phyloP scores from a whole-genome alignment of 1,140 invertebrate species.

The Zaprionus inermis region DNA sequence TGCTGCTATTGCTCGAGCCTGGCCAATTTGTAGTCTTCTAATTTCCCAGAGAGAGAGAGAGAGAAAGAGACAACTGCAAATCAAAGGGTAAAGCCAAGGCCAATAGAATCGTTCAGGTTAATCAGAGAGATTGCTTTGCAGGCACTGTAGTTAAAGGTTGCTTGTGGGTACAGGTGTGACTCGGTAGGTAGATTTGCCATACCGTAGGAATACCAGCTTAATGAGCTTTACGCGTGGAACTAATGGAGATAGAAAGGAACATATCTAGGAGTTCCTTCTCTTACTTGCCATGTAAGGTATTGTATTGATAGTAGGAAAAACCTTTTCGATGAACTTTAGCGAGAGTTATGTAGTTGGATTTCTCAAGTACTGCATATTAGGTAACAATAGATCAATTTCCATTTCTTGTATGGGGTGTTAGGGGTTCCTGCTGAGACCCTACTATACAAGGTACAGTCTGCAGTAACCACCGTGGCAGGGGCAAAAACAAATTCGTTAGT shows the following conservation, averaged over 20 bases:
- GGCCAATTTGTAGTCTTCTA: conserved; percentile 24
- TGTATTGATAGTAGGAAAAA: no score
- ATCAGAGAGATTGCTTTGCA: background rate
- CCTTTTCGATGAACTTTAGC: no score
- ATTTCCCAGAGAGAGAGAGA: conserved; percentile 12
- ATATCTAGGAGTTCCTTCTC: no score
- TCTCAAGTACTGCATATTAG: no score
- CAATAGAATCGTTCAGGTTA: background rate
- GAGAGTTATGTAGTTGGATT: no score
- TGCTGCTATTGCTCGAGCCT: conserved; percentile 1
- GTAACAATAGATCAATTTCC: no score
- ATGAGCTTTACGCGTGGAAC: conserved; percentile 8
- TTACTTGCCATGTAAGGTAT: no score
- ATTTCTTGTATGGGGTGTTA: no score
- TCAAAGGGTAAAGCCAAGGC: background rate
- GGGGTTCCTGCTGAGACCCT: no score
- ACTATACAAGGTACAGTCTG: no score
- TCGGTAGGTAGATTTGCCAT: no score
- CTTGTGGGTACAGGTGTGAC: background rate
- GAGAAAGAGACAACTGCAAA: background rate
- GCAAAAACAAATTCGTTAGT: background rate
- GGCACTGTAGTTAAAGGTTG: background rate
- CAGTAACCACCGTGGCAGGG: background rate
- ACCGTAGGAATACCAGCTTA: background rate
- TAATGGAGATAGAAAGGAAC: no score